A percentile compares a stretch with the other conserved stretches of the same genome.
Evolutionary conservation across 2,113 vertebrate species (phyloP).

Genomic region (Paradoxurus hermaphroditus): DNA sequence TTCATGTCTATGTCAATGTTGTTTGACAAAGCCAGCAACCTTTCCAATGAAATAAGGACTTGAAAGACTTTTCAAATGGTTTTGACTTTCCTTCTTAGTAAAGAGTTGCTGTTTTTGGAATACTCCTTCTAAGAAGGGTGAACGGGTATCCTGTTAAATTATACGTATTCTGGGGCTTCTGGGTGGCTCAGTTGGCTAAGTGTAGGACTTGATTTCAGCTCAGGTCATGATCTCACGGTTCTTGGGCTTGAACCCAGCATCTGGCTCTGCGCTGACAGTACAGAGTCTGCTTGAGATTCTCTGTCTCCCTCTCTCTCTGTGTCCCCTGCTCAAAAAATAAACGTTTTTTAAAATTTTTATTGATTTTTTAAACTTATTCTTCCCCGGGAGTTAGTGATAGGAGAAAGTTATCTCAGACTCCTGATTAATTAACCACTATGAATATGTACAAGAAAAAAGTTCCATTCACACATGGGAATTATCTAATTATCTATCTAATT

Average conservation of each 20-base stretch:
- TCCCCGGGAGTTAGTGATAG: background rate
- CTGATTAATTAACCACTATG: background rate
- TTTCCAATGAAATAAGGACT: background rate
- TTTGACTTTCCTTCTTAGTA: background rate
- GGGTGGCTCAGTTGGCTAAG: too few relatives aligned
- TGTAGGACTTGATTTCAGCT: too few relatives aligned
- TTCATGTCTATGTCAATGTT: background rate
- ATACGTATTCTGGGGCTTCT: background rate
- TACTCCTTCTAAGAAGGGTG: background rate
- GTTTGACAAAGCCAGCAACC: constrained; percentile 10
- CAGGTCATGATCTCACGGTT: too few relatives aligned
- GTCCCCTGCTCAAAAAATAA: too few relatives aligned
- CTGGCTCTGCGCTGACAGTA: too few relatives aligned
- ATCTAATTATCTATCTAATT: too few relatives aligned
- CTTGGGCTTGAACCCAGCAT: too few relatives aligned
- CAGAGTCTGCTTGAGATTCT: too few relatives aligned
- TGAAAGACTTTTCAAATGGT: background rate
- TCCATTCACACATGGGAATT: background rate
- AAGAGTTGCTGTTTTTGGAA: background rate
- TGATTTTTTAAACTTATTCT: background rate
- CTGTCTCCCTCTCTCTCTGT: too few relatives aligned
- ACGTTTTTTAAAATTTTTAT: too few relatives aligned
- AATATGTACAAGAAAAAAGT: background rate
- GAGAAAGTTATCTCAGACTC: background rate
- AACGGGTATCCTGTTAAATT: background rate